These are phyloP conservation scores for Streptopelia turtur DNA, from an alignment of 2,797 vertebrate genomes.

Conservation along the genomic window DNA sequence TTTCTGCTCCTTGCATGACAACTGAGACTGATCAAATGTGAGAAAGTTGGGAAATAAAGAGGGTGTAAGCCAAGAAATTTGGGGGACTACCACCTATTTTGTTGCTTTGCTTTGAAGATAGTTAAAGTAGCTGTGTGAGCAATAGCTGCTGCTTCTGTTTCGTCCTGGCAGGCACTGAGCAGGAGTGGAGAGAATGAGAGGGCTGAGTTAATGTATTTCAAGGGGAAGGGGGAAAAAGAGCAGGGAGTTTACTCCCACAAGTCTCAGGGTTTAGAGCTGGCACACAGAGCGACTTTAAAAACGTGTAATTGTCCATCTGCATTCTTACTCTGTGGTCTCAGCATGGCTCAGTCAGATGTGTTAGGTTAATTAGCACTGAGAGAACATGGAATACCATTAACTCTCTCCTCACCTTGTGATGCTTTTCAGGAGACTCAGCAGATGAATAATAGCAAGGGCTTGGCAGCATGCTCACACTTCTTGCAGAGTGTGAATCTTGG, in stretches of 20 bases:
- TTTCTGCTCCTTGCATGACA: not conserved
- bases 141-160: not conserved
- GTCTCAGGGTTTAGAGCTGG: not conserved
- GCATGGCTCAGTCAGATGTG: not conserved
- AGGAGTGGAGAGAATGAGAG: not conserved
- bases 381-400: not conserved
- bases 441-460: not conserved
- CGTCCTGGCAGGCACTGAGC: not conserved
- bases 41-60: not conserved
- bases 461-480: not conserved
- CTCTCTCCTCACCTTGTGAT: not conserved
- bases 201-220: not conserved
- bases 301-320: not conserved
- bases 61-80: not conserved
- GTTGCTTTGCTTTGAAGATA: not conserved
- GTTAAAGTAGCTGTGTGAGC: not conserved
- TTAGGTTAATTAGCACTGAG: not conserved
- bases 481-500: not conserved
- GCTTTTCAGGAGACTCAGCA: not conserved
- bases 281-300: not conserved
- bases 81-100: not conserved
- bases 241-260: not conserved
- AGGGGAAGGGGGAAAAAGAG: not conserved
- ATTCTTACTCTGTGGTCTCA: not conserved
- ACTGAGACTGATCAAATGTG: not conserved